phyloP scores from a whole-genome alignment of 1,140 invertebrate species.

The Drosophila equinoxialis region DNA sequence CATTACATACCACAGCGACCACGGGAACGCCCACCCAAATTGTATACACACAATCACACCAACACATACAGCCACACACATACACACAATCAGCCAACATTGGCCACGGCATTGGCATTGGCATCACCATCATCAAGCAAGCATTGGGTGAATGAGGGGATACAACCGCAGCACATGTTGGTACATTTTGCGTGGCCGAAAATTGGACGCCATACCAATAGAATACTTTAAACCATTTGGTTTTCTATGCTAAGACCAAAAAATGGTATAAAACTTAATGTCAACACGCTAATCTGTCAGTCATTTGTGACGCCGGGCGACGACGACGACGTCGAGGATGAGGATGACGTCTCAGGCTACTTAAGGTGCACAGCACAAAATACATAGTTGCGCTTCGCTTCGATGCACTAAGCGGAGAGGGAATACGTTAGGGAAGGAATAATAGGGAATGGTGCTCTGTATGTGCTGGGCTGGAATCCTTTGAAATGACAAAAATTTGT shows the following conservation, averaged over 20 bases:
- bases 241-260: constrained; percentile 25
- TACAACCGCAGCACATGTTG: constrained; percentile 1
- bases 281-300: constrained; percentile 74
- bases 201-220: constrained; percentile 16
- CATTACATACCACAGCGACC: constrained; percentile 72
- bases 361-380: constrained; percentile 49
- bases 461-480: constrained; percentile 41
- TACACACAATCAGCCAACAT: not conserved
- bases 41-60: constrained; percentile 1
- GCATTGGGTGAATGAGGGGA: not conserved
- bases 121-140: not conserved
- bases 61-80: not conserved
- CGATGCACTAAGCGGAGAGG: constrained; percentile 37
- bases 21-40: constrained; percentile 17
- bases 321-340: no score
- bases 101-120: not conserved
- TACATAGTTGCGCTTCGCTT: constrained; percentile 28
- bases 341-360: constrained; percentile 38
- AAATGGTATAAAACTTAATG: constrained; percentile 55
- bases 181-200: constrained; percentile 12
- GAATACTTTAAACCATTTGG: constrained; percentile 47
- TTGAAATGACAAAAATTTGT: constrained; percentile 75
- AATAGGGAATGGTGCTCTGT: constrained; percentile 8
- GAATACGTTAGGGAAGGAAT: not conserved
- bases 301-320: constrained; percentile 30